Evolutionary conservation across 92 coral and sea anemone genomes (phyloP), one percentile per base, ranked within the genome.

Genomic region (Zoanthus sansibaricus): DNA sequence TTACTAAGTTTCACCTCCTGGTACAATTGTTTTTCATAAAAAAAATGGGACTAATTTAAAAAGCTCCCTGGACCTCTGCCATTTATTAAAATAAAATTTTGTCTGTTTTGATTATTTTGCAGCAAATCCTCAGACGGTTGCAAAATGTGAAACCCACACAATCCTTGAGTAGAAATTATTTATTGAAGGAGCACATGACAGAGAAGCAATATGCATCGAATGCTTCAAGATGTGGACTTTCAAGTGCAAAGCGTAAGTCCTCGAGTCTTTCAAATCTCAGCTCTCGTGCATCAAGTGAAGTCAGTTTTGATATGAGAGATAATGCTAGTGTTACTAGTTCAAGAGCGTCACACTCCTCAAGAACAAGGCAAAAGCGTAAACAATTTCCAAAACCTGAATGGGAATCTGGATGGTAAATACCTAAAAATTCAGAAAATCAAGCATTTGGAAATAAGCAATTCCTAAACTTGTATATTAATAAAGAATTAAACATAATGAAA

Each of bases 341-440:
- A 51, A 86, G 90, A 52, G 67, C 61, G 16, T 94, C 98, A 21
- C 84, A 79, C 51, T 88, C 85, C 31, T 94, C 98, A 79, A 74
- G 88, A 11, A 66, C 78, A 78, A 91, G 94, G 11, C 70, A 78
- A 14, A 86, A 74, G 30, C 86, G 91, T 11, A 88, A 76, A 82
- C 82, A 52, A 52, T 46, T 56, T 45, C 86, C 95, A 12, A 94
- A 87, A 87, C 96, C 98, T 45, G 93, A 80, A 7, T 96, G 98
- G 98, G 98, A 96, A 76, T 76, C 98, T 33, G 98, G 98, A 17
- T 96, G 98, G 98, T 96, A 78, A 91, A 37, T 44, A 54, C 21
- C 17, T 16, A 62, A 21, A 9, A 17, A 9, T 17, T 62, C 9
- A 62, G 69, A 62, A 62, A n/a, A 16, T 6, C 9, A 4, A 4